Base-by-base conservation (phyloP, 37 sponge, comb jelly and placozoan species). In the Geodia barretti region DNA sequence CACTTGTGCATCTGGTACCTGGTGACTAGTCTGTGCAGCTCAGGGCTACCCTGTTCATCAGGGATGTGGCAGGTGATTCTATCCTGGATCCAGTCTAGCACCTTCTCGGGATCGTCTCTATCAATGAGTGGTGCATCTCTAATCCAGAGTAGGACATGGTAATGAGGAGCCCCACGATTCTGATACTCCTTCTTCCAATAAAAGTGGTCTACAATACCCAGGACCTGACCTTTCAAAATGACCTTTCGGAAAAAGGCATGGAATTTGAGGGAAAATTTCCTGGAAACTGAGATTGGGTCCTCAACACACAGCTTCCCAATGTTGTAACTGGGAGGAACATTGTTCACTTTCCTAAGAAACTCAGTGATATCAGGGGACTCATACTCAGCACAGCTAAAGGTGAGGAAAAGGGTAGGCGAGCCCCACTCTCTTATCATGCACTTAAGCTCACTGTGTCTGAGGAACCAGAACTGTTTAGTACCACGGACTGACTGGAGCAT, bases 1-100 rank as follows among this genome's bases (percentile, higher is more conserved):
- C n/a, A n/a, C n/a, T n/a, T n/a, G n/a, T n/a, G n/a, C n/a, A n/a
- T 41, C 75, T 79, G 80, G 42, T 73, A 80, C 77, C 31, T 75
- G 0, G 84, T 83, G 37, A 90, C 86, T 41, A 90, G 60, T 36
- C 17, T 9, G 65, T 90, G 76, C 77, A 90, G 61, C 32, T 84
- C 80, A 43, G 90, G 90, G 70, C 75, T 70, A 25, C 21, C 28
- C 28, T 64, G 47, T 36, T 34, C 35, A 29, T 89, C 82, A 41
- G 90, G 90, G 26, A 89, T 78, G 28, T 84, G 69, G 42, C 90
- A 84, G 30, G 85, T 76, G 47, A 90, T 84, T 68, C 90, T 79
- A 36, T 84, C 77, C 29, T 83, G 66, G 58, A 83, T 80, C 74
- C 42, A 40, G n/a, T n/a, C n/a, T n/a, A n/a, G n/a, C 2, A 69